Evolutionary conservation across 2,113 vertebrate species (phyloP).

Genomic region (Zapornia atra): DNA sequence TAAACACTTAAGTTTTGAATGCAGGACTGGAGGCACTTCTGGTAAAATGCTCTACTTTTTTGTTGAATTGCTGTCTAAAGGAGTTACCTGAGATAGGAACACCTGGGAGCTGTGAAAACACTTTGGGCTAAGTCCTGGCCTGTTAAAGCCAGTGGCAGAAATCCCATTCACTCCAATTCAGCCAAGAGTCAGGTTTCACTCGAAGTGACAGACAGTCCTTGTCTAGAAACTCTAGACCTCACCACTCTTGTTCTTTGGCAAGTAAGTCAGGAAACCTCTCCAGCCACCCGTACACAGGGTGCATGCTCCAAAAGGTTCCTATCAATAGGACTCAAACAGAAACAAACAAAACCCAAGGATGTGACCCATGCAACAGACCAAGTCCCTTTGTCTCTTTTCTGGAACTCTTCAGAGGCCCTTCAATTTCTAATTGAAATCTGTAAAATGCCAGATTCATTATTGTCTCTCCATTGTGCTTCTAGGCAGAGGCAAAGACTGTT

Average conservation of each 20-base stretch:
- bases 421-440: background rate
- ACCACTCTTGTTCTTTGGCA: background rate
- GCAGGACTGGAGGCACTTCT: no score
- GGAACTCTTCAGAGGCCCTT: background rate
- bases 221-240: background rate
- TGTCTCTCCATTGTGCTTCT: background rate
- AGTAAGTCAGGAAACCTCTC: background rate
- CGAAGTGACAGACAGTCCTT: background rate
- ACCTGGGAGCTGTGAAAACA: background rate
- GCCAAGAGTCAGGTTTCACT: background rate
- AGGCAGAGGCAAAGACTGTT: background rate
- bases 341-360: background rate
- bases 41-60: background rate
- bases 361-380: background rate
- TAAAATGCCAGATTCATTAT: background rate
- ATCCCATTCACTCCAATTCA: background rate
- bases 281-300: background rate
- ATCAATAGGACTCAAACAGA: background rate
- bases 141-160: background rate
- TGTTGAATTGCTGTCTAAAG: background rate
- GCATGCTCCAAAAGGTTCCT: background rate
- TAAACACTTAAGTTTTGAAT: background rate
- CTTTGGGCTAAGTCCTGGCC: background rate
- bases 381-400: slow-evolving; percentile 8
- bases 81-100: background rate